A percentile compares a stretch with the other conserved stretches of the same genome.
Conservation (phyloP, 1,140 invertebrate genomes). For the Pteromalus puparum region DNA sequence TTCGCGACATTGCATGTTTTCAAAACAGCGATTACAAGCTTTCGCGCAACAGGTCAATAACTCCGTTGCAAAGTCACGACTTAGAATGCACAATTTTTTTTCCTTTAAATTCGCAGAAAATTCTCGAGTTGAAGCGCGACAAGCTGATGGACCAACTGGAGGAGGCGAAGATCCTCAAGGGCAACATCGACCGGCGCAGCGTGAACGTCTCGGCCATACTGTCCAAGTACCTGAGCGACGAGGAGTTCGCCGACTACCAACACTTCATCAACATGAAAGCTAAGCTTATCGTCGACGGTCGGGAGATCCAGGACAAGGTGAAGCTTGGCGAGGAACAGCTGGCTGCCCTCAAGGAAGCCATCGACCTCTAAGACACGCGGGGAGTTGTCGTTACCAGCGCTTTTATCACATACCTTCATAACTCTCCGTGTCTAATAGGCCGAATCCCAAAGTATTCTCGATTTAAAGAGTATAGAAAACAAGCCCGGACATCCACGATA, state of each 20-base stretch:
- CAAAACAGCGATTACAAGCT: no score
- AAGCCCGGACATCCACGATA: conserved; percentile 10
- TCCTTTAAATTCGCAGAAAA: conserved; percentile 77
- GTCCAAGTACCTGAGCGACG: conserved; percentile 83
- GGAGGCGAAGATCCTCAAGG: conserved; percentile 89
- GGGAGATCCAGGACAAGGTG: conserved; percentile 92
- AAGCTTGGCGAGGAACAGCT: conserved; percentile 91
- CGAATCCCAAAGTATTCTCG: conserved; percentile 52
- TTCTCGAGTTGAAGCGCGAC: conserved; percentile 85
- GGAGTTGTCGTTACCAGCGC: conserved; percentile 34
- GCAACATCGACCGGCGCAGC: conserved; percentile 88
- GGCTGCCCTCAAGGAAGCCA: conserved; percentile 83
- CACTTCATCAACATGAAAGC: conserved; percentile 95
- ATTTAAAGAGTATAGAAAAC: neutral
- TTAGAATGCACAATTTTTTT: neutral
- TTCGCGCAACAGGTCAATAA: no score
- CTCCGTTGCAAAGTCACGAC: no score
- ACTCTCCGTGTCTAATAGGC: neutral
- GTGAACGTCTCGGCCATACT: conserved; percentile 85
- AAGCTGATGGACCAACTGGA: conserved; percentile 87
- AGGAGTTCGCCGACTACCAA: conserved; percentile 89
- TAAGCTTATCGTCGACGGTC: conserved; percentile 89
- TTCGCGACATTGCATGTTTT: no score
- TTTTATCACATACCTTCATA: neutral
- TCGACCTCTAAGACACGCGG: conserved; percentile 70